A percentile compares a stretch with the other conserved stretches of the same genome.
These are phyloP conservation scores for Pseudoatta argentina DNA, from an alignment of 1,140 invertebrate species.

Conservation along the genomic window DNA sequence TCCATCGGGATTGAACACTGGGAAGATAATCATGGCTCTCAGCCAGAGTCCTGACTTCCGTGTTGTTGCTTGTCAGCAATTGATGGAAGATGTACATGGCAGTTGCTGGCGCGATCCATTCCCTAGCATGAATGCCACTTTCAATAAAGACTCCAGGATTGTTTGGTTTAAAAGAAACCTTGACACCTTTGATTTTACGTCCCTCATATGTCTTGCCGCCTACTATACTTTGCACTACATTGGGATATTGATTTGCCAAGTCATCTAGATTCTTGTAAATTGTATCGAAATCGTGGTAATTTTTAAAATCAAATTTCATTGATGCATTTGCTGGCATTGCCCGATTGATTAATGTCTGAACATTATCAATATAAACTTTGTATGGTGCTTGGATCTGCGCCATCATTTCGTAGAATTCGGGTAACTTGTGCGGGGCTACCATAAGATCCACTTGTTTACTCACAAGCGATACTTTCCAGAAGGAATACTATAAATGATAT, in stretches of 20 bases:
- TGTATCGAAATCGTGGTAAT: background rate
- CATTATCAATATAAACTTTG: background rate
- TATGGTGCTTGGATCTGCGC: background rate
- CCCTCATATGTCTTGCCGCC: background rate
- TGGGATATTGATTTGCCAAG: background rate
- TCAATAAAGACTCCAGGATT: conserved; percentile 10
- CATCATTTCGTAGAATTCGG: background rate
- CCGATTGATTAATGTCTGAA: background rate
- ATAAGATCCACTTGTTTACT: background rate
- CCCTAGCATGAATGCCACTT: conserved; percentile 90
- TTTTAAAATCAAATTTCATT: background rate
- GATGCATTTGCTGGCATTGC: background rate
- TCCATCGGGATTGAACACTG: no score
- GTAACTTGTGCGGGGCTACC: background rate
- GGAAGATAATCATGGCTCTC: no score
- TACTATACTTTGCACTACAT: background rate
- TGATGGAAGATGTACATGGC: no score
- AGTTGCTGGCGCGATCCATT: conserved; percentile 89
- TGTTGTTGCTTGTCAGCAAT: no score
- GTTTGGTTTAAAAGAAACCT: background rate
- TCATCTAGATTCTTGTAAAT: conserved; percentile 2
- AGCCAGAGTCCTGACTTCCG: no score
- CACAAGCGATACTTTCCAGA: background rate
- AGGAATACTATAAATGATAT: background rate
- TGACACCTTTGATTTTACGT: background rate